phyloP scores from a whole-genome alignment of 1,140 invertebrate genomes.

The Tenebrio molitor region DNA sequence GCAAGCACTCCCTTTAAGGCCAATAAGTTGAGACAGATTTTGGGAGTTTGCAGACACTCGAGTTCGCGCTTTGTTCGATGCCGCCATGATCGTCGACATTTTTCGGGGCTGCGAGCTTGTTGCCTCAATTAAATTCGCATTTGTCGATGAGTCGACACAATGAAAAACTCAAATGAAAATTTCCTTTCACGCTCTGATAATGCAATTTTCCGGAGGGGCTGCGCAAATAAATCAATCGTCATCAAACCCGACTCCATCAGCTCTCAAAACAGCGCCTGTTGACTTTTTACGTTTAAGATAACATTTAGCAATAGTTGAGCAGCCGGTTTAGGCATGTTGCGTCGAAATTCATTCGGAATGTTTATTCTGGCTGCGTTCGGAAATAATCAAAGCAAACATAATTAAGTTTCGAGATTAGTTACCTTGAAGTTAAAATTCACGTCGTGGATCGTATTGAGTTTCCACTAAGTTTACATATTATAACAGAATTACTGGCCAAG shows the following conservation, averaged over 20 bases:
- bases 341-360: neutral
- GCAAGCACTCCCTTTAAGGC: neutral
- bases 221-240: slow-evolving; percentile 30
- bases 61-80: neutral
- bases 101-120: neutral
- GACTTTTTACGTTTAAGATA: slow-evolving; percentile 23
- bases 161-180: slow-evolving; percentile 16
- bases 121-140: slow-evolving; percentile 9
- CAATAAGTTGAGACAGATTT: slow-evolving; percentile 11
- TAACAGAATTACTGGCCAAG: slow-evolving; percentile 49
- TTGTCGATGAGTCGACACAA: neutral
- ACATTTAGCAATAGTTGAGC: slow-evolving; percentile 19
- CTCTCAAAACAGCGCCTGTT: neutral
- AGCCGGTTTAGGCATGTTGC: neutral
- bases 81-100: neutral
- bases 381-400: slow-evolving; percentile 29
- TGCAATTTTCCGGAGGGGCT: slow-evolving; percentile 3
- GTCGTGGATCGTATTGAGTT: slow-evolving; percentile 51
- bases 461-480: slow-evolving; percentile 52
- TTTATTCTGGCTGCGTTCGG: slow-evolving; percentile 18
- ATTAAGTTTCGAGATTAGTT: slow-evolving; percentile 45
- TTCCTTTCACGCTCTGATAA: slow-evolving; percentile 4
- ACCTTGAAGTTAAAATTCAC: slow-evolving; percentile 46
- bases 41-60: neutral
- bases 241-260: neutral